Conservation (phyloP, 2,797 vertebrate species). For the Euthynnus affinis region DNA sequence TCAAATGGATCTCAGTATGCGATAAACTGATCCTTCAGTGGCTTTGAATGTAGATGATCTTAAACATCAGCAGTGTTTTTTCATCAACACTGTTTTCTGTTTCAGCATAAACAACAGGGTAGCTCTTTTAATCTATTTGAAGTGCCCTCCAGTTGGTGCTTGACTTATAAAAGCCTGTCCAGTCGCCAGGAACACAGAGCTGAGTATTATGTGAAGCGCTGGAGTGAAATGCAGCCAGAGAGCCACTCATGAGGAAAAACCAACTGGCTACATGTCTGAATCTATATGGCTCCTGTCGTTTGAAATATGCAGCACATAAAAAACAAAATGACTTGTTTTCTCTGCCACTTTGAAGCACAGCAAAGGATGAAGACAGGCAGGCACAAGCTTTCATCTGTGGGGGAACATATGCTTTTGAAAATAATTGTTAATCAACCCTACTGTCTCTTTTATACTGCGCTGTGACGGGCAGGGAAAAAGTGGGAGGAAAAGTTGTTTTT, state of each 20-base stretch:
- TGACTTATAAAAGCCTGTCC: constrained; percentile 55
- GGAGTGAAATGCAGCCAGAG: constrained; percentile 28
- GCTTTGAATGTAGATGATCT: constrained; percentile 53
- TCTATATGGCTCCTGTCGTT: constrained; percentile 28
- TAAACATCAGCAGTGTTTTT: constrained; percentile 52
- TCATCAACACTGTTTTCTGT: constrained; percentile 53
- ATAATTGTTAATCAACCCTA: constrained; percentile 39
- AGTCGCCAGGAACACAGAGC: constrained; percentile 47
- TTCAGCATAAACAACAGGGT: constrained; percentile 59
- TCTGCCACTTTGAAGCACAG: constrained; percentile 43
- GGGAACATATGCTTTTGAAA: constrained; percentile 19
- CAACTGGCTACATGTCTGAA: constrained; percentile 14
- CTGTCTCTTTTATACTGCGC: constrained; percentile 4
- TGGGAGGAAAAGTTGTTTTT: constrained; percentile 21
- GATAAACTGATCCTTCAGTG: constrained; percentile 51
- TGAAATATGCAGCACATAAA: constrained; percentile 34
- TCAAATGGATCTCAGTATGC: constrained; percentile 59
- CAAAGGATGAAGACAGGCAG: constrained; percentile 20
- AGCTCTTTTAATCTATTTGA: constrained; percentile 66
- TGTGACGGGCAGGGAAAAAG: constrained; percentile 7
- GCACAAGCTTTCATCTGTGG: constrained; percentile 46
- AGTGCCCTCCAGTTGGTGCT: constrained; percentile 63
- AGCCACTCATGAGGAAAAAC: constrained; percentile 45
- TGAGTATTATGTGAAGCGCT: constrained; percentile 42
- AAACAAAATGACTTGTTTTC: constrained; percentile 30